These are phyloP conservation scores for Hippopotamyrus pictus DNA, from an alignment of 2,797 vertebrate species.

Conservation along the genomic window DNA sequence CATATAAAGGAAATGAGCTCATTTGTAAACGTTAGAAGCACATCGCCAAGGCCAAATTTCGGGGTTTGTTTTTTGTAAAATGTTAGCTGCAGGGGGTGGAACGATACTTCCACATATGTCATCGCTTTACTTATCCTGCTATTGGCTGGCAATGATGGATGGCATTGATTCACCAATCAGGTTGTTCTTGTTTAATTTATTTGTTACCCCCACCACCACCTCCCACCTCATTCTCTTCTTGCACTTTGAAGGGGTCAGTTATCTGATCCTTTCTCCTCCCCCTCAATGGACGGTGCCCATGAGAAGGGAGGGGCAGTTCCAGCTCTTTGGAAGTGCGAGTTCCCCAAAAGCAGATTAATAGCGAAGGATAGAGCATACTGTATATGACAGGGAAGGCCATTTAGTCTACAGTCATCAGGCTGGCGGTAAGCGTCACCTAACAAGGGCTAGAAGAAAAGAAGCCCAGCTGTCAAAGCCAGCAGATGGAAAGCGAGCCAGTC, in stretches of 20 bases:
- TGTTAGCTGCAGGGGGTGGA: neutral
- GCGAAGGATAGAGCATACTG: neutral
- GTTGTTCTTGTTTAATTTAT: constrained; percentile 11
- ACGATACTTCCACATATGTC: neutral
- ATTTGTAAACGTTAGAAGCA: constrained; percentile 6
- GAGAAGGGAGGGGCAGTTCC: neutral
- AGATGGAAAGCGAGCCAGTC: neutral
- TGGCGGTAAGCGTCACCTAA: neutral
- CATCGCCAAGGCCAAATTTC: neutral
- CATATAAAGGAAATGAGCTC: neutral
- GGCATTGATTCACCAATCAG: constrained; percentile 10
- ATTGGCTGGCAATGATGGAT: neutral
- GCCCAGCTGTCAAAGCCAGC: neutral
- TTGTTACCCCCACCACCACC: neutral
- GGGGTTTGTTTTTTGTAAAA: neutral
- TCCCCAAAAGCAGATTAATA: neutral
- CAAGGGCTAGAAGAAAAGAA: neutral
- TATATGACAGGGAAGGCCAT: neutral
- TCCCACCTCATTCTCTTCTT: neutral
- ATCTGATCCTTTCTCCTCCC: neutral
- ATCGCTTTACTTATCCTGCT: neutral
- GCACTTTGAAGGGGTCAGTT: neutral
- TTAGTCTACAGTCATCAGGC: neutral
- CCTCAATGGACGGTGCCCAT: neutral
- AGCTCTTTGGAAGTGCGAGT: neutral